These are phyloP conservation scores for Psilanteris sp. DNA, from an alignment of 1,140 invertebrate genomes.

Conservation along the genomic window DNA sequence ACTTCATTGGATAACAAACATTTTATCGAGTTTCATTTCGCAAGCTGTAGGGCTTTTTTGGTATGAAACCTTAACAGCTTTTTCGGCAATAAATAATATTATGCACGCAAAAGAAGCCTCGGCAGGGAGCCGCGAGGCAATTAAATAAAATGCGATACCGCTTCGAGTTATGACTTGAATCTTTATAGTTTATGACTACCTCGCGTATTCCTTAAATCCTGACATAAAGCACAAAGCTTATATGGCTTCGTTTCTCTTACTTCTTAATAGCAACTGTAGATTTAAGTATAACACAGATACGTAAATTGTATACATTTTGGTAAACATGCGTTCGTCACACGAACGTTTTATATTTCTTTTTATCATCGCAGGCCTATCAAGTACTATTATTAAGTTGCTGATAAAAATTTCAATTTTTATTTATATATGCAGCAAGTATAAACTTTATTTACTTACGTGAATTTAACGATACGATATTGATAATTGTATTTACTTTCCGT, in stretches of 20 bases:
- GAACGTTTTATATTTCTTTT: too few species aligned
- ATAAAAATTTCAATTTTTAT: too few species aligned
- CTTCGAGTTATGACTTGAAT: conserved; percentile 79
- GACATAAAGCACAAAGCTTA: conserved; percentile 69
- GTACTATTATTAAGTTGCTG: too few species aligned
- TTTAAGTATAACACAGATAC: conserved; percentile 34
- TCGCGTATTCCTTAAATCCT: conserved; percentile 78
- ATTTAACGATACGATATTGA: too few species aligned
- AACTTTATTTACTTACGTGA: too few species aligned
- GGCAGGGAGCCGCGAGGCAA: conserved; percentile 72
- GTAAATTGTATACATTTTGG: conserved; percentile 33
- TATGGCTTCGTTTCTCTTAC: conserved; percentile 54
- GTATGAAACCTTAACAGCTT: conserved; percentile 78
- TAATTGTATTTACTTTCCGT: too few species aligned
- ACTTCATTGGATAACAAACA: conserved; percentile 79
- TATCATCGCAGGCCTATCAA: too few species aligned
- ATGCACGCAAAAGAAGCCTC: conserved; percentile 72
- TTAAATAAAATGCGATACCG: conserved; percentile 81
- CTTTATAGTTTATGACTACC: conserved; percentile 78
- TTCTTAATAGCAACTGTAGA: conserved; percentile 53
- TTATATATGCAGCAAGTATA: too few species aligned
- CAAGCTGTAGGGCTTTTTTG: conserved; percentile 69
- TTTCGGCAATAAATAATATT: conserved; percentile 80
- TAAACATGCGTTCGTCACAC: too few species aligned
- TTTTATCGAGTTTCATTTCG: conserved; percentile 80